Base-by-base conservation (phyloP, 2,797 vertebrate genomes). In the Sebastes trivittatus region DNA sequence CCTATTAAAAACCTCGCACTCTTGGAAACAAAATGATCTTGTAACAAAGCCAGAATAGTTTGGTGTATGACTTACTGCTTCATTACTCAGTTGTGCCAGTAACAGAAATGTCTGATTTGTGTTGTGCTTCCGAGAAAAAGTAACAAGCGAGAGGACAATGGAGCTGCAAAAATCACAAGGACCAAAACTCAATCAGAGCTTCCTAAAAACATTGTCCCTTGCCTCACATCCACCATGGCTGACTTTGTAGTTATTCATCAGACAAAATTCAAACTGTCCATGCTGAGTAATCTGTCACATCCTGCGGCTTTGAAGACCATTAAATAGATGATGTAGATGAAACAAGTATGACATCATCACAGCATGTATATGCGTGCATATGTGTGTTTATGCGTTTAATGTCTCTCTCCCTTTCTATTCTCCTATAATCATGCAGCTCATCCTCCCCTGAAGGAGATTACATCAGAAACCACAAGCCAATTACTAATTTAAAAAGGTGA, bases 371-470 rank as follows among this genome's bases (percentile, higher is more conserved):
- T 69, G 14, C 11, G 7, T 25, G 27, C n/a, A 22, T 46, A 34
- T 78, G 71, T 74, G 23, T 46, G 62, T 58, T n/a, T 52, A 11
- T 70, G 38, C 16, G 58, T 79, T 80, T 72, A 49, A 74, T 65
- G 64, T 75, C 52, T 74, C 61, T 76, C 72, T 63, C 38, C 60
- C 55, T 71, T 71, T 84, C 63, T 32, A 77, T 36, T 58, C 38
- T 38, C 76, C 83, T 54, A 38, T 91, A 87, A 90, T 91, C 84
- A 91, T 27, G 84, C 54, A 77, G 75, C 30, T 87, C 75, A 72
- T 63, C 69, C 13, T 81, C 2, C 66, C 82, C 81, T 75, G 58
- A 36, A 80, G 88, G 72, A 72, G 59, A 86, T 87, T 75, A 86
- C 80, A 80, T 86, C 81, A 89, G 46, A 78, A 32, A 85, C 34